phyloP scores from a whole-genome alignment of 2,797 vertebrate genomes.

The Masticophis lateralis region DNA sequence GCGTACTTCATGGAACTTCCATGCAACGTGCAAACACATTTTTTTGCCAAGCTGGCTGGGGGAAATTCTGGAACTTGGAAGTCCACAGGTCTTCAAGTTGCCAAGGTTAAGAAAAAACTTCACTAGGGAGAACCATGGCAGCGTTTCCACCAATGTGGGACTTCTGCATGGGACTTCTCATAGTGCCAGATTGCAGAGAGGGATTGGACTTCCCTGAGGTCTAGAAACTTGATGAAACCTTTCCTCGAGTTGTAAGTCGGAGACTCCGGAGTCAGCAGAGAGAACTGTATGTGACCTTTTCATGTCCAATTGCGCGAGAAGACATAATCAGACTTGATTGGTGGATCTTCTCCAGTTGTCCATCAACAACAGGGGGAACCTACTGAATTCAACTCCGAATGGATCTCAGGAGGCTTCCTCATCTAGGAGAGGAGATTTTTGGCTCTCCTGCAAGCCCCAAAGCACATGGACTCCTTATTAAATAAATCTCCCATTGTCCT shows the following conservation, averaged over 20 bases:
- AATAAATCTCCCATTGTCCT: neutral
- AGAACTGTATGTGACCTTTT: neutral
- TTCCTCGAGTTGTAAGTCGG: too few relatives aligned
- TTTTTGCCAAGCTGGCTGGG: neutral
- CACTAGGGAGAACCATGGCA: neutral
- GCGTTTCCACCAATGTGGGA: too few relatives aligned
- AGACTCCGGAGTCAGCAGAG: neutral
- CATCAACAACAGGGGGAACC: neutral
- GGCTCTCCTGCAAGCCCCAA: neutral
- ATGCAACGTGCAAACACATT: too few relatives aligned
- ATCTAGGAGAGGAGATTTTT: neutral
- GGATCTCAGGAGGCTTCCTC: neutral
- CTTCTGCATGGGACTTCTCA: neutral
- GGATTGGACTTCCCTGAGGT: too few relatives aligned
- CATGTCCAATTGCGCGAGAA: neutral
- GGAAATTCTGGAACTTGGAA: neutral
- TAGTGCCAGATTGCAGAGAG: accelerated
- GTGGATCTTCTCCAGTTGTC: neutral
- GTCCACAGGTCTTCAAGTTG: neutral
- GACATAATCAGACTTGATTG: neutral
- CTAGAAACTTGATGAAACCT: neutral
- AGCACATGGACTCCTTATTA: neutral
- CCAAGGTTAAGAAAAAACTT: neutral
- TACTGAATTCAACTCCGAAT: neutral
- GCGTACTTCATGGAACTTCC: too few relatives aligned